These are phyloP conservation scores for Tuberolachnus salignus DNA, from an alignment of 2,888 invertebrate species.

Conservation along the genomic window DNA sequence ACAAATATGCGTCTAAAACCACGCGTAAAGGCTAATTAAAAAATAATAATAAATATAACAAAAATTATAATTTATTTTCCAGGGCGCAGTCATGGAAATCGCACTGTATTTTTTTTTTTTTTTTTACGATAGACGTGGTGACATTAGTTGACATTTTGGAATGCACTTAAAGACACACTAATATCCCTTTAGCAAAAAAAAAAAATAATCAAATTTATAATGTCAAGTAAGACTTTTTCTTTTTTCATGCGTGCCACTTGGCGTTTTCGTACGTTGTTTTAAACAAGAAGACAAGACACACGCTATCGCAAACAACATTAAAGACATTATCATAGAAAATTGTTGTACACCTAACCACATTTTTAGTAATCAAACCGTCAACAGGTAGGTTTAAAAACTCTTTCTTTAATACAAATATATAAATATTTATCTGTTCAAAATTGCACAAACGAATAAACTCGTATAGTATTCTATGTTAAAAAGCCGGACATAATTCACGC, in stretches of 20 bases:
- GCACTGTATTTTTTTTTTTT: neutral
- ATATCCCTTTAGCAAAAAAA: conserved; percentile 13
- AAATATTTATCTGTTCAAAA: too few relatives aligned
- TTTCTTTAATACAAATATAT: too few relatives aligned
- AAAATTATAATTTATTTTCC: neutral
- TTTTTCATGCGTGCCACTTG: neutral
- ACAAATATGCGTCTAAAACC: neutral
- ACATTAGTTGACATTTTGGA: conserved; percentile 52
- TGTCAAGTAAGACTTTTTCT: conserved; percentile 44
- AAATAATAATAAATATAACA: neutral
- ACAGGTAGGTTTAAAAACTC: too few relatives aligned
- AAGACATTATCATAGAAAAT: conserved; percentile 8
- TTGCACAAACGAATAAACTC: too few relatives aligned
- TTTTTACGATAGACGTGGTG: conserved; percentile 8
- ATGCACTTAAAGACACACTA: conserved; percentile 17
- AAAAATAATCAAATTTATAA: conserved; percentile 47
- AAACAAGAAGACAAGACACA: neutral
- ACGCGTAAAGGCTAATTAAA: conserved; percentile 4
- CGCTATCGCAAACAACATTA: neutral
- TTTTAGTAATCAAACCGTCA: too few relatives aligned
- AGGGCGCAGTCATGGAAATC: neutral
- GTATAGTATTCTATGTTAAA: too few relatives aligned
- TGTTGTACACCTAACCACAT: too few relatives aligned
- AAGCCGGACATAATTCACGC: too few relatives aligned
- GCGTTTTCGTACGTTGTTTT: conserved; percentile 4